Conservation (phyloP, 2,797 vertebrate genomes). For the Chiroxiphia lanceolata region DNA sequence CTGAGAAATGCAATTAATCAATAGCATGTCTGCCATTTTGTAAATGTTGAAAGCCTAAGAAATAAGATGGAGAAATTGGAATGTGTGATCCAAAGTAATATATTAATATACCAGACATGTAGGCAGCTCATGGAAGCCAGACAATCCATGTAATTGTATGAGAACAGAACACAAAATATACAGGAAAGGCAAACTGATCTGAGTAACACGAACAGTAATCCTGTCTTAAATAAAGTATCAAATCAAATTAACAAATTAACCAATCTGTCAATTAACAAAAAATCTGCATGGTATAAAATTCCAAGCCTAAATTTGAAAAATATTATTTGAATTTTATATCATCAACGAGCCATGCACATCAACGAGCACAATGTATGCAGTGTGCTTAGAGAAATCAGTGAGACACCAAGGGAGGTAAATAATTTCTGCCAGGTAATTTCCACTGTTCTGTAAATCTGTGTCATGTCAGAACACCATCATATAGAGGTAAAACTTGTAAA, state of each 20-base stretch:
- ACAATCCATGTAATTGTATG: neutral
- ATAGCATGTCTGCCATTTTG: neutral
- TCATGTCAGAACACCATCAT: neutral
- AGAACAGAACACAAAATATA: neutral
- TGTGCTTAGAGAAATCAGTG: neutral
- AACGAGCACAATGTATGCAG: neutral
- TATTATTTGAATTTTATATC: neutral
- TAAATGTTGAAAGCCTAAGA: neutral
- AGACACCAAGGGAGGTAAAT: neutral
- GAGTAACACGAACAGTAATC: neutral
- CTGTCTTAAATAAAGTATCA: neutral
- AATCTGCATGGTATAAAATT: neutral
- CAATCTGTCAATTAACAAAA: neutral
- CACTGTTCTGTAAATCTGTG: neutral
- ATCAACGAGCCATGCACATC: fast-evolving
- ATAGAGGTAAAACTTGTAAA: neutral
- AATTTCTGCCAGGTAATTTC: neutral
- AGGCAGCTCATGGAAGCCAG: neutral
- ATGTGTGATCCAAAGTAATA: conserved; percentile 10
- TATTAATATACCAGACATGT: neutral
- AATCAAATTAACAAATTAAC: neutral
- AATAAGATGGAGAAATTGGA: neutral
- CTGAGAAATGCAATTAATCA: neutral
- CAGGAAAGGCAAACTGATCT: neutral
- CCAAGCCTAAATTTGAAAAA: neutral